Evolutionary conservation across 2,113 vertebrate genomes (phyloP).

Genomic region (Crotophaga sulcirostris): DNA sequence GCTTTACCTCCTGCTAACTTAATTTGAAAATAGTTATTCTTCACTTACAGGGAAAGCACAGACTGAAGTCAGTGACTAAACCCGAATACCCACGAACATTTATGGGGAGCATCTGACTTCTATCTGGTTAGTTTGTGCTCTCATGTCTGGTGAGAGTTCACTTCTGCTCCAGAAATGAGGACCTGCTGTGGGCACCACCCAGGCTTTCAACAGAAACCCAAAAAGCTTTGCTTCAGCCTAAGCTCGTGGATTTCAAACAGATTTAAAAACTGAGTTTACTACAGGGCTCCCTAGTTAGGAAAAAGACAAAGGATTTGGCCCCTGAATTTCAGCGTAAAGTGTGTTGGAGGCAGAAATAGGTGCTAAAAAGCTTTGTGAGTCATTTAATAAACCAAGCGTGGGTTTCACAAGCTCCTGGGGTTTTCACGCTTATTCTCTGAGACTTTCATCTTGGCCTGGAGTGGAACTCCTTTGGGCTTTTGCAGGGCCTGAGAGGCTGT

Average conservation of each 20-base stretch:
- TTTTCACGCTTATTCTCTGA: not conserved
- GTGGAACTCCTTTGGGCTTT: not conserved
- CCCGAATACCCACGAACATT: constrained; percentile 19
- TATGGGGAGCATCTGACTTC: constrained; percentile 64
- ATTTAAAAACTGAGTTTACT: not conserved
- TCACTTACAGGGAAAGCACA: constrained; percentile 25
- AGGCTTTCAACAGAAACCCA: not conserved
- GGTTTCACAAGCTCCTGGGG: constrained; percentile 1
- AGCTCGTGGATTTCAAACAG: not conserved
- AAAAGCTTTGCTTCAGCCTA: not conserved
- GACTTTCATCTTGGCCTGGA: not conserved
- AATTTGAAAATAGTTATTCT: not conserved
- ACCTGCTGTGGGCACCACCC: constrained; percentile 11
- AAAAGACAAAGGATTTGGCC: constrained; percentile 3
- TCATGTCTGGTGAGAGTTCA: constrained; percentile 27
- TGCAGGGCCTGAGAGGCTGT: not conserved
- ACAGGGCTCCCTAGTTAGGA: not conserved
- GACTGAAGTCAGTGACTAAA: constrained; percentile 47
- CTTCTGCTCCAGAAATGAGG: constrained; percentile 37
- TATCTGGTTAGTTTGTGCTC: constrained; percentile 54
- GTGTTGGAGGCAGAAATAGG: not conserved
- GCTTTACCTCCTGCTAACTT: constrained; percentile 1
- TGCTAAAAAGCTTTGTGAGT: not conserved
- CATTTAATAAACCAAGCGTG: not conserved
- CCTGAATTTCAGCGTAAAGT: not conserved